Base-by-base conservation (phyloP, 2,797 vertebrate species). In the Cryptoprocta ferox region DNA sequence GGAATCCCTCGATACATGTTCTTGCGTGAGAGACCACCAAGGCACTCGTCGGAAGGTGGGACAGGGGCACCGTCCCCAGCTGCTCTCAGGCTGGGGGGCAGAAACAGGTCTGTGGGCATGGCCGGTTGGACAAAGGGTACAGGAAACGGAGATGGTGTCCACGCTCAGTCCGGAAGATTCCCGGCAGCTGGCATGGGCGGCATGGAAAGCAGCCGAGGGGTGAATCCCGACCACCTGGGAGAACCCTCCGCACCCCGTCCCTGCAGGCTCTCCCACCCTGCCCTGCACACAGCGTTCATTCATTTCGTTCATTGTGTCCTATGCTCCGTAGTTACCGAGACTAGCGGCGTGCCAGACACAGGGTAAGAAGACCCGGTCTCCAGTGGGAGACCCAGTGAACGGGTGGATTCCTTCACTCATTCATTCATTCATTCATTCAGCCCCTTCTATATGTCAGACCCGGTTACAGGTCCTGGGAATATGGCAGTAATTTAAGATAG, bases 271-370 rank as follows among this genome's bases (percentile, higher is more conserved):
- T 61, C 78, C 48, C 24, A 7, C 56, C 39, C 9, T 45, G 5
- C 6, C 0, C 48, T 2, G 4, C 26, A 28, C 1, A 0, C 37
- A 15, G 26, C 1, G 1, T n/a, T 50, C 8, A 5, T 6, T 66
- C 13, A 32, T 48, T 1, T 50, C 8, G 3, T 5, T 63, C 13
- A 32, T 37, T 1, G 1, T 65, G 28, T 78, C 32, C 59, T 32
- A 53, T 59, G 68, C 11, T 73, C 56, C 21, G 0, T 16, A 35
- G 28, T 32, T 50, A 59, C 24, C 3, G 32, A 59, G 53, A 24
- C 6, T 66, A 53, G 50, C 19, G 8, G 0, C 63, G 28, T 16
- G 19, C n/a, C 24, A 39, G 48, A 42, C 15, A 30, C 28, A 8
- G 42, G 11, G 21, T 3, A 26, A 21, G 26, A 78, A 61, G 79